phyloP scores from a whole-genome alignment of 2,113 vertebrate genomes.

The Tachycineta bicolor region DNA sequence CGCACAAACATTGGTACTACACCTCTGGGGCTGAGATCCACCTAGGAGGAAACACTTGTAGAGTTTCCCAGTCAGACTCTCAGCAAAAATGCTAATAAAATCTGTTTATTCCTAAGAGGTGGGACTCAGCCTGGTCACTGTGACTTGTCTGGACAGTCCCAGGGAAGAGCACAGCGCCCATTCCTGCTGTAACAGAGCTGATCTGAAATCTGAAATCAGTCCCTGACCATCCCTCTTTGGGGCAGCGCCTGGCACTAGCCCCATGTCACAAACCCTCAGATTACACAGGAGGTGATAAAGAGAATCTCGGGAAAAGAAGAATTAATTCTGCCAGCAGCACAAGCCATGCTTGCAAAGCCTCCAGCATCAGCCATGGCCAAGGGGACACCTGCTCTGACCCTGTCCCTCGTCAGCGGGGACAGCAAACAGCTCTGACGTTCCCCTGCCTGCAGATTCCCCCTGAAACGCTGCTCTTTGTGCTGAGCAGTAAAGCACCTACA shows the following conservation, averaged over 20 bases:
- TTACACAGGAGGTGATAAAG: not conserved
- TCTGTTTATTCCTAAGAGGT: not conserved
- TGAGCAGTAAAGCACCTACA: not conserved
- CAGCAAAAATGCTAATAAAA: not conserved
- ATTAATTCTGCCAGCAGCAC: not conserved
- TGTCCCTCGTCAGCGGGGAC: not conserved
- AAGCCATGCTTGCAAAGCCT: not conserved
- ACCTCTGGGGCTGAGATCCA: not conserved
- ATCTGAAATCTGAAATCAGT: not conserved
- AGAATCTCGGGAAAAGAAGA: not conserved
- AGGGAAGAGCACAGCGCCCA: not conserved
- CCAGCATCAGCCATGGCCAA: rapidly evolving
- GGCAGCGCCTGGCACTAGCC: not conserved
- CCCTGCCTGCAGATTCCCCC: not conserved
- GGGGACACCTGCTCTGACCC: not conserved
- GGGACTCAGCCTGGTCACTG: not conserved
- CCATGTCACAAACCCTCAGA: not conserved
- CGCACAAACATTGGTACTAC: no score
- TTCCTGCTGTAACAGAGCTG: not conserved
- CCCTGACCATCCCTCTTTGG: not conserved
- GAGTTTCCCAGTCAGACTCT: not conserved
- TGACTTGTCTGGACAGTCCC: not conserved
- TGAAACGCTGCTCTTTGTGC: not conserved
- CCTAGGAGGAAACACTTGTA: not conserved
- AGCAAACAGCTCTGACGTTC: not conserved